Base-by-base conservation (phyloP, 2,797 vertebrate genomes). In the Pelochelys cantorii region DNA sequence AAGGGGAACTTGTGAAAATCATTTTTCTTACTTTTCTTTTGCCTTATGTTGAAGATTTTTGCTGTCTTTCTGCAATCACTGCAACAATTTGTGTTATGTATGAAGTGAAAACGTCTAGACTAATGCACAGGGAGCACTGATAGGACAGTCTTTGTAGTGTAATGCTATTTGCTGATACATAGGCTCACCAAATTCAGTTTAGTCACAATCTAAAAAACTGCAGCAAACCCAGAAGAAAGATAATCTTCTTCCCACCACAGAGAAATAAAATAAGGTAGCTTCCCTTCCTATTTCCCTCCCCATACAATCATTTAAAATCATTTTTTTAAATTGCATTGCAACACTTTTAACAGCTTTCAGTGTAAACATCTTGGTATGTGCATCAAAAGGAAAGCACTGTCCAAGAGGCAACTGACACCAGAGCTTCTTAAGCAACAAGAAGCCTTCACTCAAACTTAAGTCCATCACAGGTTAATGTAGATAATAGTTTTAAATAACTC, bases 161-260 rank as follows among this genome's bases (percentile, higher is more conserved):
- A 93, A 52, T 80, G 71, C 92, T 94, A 13, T 95, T 88, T 85
- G 81, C 93, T 89, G 84, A 94, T 89, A 83, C 90, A 92, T 81
- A 84, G 78, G 5, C 80, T 85, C 88, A 83, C 93, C 90, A 88
- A 95, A 85, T 78, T 93, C 90, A 95, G 89, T 90, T 85, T 83
- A 93, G 83, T 84, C 85, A 90, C 82, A 91, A 87, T 89, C 83
- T 89, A 95, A 93, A 94, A 94, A 96, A 96, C 53, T 93, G 86
- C 91, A 94, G 54, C 91, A 60, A 52, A 94, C 90, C 90, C 88
- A 90, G 93, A 93, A 93, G 86, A 48, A 90, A 95, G 90, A 95
- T 96, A 94, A 96, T 96, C 88, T 84, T 56, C 89, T 89, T 84
- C 90, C 82, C 89, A 95, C 93, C 93, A 93, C 87, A 82, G 77